A percentile compares a stretch with the other conserved stretches of the same genome.
Evolutionary conservation across 1,140 invertebrate genomes (phyloP).

Genomic region (Wiebesia pumilae): DNA sequence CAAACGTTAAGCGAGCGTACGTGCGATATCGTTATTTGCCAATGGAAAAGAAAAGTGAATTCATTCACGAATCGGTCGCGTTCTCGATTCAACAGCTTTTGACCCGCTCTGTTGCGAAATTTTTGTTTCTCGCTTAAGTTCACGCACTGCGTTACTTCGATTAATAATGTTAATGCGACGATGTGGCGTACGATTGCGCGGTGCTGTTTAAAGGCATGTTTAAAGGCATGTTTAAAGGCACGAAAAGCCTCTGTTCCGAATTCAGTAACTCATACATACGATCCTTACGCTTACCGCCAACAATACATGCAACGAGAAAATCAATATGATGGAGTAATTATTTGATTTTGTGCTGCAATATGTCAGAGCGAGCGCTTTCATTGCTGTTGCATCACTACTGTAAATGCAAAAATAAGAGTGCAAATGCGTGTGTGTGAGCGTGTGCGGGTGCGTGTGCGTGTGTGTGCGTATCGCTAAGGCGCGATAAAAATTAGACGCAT

Average conservation of each 20-base stretch:
- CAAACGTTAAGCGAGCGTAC: neutral
- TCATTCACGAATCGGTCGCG: neutral
- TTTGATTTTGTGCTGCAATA: neutral
- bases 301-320: neutral
- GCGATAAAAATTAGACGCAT: neutral
- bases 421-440: too few species aligned
- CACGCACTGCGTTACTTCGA: neutral
- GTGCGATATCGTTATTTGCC: neutral
- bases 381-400: neutral
- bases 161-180: neutral
- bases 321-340: constrained; percentile 14
- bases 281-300: neutral
- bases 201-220: neutral
- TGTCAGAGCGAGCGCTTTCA: neutral
- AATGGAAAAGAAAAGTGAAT: neutral
- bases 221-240: neutral
- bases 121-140: neutral
- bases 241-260: neutral
- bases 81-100: neutral
- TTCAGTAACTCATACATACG: neutral
- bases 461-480: too few species aligned
- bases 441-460: too few species aligned
- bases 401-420: neutral
- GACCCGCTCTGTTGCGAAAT: neutral
- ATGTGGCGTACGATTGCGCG: neutral